Conservation (phyloP, 2,797 vertebrate genomes). For the Ctenochaetus hawaiiensis region DNA sequence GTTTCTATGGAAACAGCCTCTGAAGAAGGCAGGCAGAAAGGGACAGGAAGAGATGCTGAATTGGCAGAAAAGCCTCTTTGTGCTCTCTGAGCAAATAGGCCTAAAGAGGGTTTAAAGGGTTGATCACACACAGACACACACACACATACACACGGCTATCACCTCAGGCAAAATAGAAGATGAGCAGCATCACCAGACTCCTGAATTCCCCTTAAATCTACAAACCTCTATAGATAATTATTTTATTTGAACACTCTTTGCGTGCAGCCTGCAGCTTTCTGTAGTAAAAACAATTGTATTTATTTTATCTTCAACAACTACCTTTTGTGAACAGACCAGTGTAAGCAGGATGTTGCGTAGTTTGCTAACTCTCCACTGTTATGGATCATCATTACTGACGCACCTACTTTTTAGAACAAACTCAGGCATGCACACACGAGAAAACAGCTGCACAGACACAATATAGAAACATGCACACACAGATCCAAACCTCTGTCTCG, state of each 20-base stretch:
- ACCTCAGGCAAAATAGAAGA: slow-evolving; percentile 39
- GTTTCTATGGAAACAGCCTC: slow-evolving; percentile 81
- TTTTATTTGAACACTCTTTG: background rate
- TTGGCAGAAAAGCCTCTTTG: slow-evolving; percentile 74
- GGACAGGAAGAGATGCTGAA: slow-evolving; percentile 70
- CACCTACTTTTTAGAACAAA: slow-evolving; percentile 5
- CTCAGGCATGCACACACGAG: slow-evolving; percentile 1
- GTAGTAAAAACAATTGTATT: background rate
- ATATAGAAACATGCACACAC: slow-evolving; percentile 5
- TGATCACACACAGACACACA: slow-evolving; percentile 15
- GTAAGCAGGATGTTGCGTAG: background rate
- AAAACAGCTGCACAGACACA: background rate
- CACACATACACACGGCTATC: slow-evolving; percentile 1
- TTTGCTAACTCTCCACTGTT: slow-evolving; percentile 3
- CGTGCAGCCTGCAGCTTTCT: background rate
- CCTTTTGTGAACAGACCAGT: background rate
- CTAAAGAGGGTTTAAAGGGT: slow-evolving; percentile 34
- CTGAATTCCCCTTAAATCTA: slow-evolving; percentile 13
- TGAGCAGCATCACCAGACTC: slow-evolving; percentile 4
- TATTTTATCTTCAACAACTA: background rate
- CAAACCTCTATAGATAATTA: background rate
- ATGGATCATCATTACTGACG: slow-evolving; percentile 6
- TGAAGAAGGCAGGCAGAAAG: slow-evolving; percentile 51
- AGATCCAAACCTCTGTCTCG: slow-evolving; percentile 14
- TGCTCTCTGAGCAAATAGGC: slow-evolving; percentile 26